phyloP scores from a whole-genome alignment of 1,140 invertebrate genomes.

The Zaprionus tsacasi region DNA sequence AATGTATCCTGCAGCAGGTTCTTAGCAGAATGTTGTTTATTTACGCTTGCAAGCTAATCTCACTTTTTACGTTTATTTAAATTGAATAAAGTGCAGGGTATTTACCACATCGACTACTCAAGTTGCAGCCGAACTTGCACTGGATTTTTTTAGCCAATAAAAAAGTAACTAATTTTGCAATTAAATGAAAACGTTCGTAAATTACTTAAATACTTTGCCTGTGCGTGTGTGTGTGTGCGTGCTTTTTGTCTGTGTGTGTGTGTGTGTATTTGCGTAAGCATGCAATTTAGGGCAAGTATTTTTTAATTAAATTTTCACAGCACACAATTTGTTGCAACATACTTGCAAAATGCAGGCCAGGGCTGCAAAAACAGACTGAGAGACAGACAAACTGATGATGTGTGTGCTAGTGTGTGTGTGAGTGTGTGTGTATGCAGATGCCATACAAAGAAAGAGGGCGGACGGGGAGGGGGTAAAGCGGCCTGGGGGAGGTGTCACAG shows the following conservation, averaged over 20 bases:
- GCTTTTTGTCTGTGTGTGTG: background rate
- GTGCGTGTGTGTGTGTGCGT: slow-evolving; percentile 21
- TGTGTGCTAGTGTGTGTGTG: background rate
- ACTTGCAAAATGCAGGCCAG: slow-evolving; percentile 33
- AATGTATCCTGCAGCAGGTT: background rate
- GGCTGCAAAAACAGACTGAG: background rate
- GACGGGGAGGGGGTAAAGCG: background rate
- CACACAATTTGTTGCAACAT: slow-evolving; percentile 32
- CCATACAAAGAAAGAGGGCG: background rate
- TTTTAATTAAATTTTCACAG: slow-evolving; percentile 74
- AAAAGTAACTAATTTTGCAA: slow-evolving; percentile 71
- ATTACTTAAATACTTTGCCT: slow-evolving; percentile 70
- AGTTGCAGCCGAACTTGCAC: background rate
- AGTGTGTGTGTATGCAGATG: slow-evolving; percentile 6
- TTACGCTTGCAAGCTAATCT: background rate
- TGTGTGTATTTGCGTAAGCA: slow-evolving; percentile 30
- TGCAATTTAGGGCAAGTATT: slow-evolving; percentile 74
- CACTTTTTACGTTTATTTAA: background rate
- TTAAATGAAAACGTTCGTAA: slow-evolving; percentile 70
- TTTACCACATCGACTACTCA: background rate
- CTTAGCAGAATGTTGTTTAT: background rate
- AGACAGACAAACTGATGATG: slow-evolving; percentile 8
- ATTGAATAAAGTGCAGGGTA: background rate
- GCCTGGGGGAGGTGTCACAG: slow-evolving; percentile 6
- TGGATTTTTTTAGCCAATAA: slow-evolving; percentile 40